A percentile compares a stretch with the other conserved stretches of the same genome.
phyloP scores from a whole-genome alignment of 2,888 invertebrate genomes.

The Cerastis leucographa region DNA sequence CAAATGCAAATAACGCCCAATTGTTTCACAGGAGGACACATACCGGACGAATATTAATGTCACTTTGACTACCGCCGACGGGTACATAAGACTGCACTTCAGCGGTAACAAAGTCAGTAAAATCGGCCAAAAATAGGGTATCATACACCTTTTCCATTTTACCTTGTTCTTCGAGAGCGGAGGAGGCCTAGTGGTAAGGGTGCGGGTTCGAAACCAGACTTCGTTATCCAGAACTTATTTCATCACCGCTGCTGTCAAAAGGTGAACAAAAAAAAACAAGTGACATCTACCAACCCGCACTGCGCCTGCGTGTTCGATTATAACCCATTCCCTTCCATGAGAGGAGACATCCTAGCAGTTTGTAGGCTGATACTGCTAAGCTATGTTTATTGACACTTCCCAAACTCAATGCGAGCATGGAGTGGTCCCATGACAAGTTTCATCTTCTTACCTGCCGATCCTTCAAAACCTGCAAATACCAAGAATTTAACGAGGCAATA shows the following conservation, averaged over 20 bases:
- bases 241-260: background rate
- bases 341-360: background rate
- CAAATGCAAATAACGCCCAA: constrained; percentile 79
- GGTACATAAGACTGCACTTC: constrained; percentile 2
- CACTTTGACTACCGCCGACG: constrained; percentile 41
- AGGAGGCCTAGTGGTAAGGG: background rate
- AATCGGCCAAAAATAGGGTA: background rate
- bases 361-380: background rate
- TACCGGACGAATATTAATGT: constrained; percentile 68
- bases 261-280: background rate
- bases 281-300: background rate
- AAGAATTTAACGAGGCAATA: background rate
- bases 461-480: background rate
- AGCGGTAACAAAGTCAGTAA: background rate
- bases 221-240: too few relatives aligned
- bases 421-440: background rate
- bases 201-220: background rate
- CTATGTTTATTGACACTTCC: background rate
- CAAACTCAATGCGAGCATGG: background rate
- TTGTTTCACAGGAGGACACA: constrained; percentile 71
- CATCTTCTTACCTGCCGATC: background rate
- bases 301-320: background rate
- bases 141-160: background rate
- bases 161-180: background rate
- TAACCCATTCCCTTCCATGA: background rate